Evolutionary conservation across 2,888 invertebrate genomes (phyloP), one percentile per base, ranked within the genome.

Genomic region (Caenorhabditis sp.): DNA sequence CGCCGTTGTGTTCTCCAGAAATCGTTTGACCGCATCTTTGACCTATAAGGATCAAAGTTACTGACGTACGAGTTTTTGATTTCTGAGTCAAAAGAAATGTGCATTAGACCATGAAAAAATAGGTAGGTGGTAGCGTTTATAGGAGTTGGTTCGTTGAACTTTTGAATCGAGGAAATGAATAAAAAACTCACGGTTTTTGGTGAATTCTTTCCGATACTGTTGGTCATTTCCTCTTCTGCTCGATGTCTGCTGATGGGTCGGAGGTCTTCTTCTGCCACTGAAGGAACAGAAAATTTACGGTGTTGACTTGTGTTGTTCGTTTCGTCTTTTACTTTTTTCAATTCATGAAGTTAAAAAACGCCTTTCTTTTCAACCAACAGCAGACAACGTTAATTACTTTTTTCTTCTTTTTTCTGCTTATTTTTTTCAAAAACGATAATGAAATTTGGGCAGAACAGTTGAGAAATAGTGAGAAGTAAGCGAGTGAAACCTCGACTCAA

Each of bases 1-100:
- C 15, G 86, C 82, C 2, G 86, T 86, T 11, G 86, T 86, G 37
- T 84, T 84, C 44, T 67, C 64, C 37, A 83, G 35, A 53, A 85
- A 85, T n/a, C 84, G 78, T 18, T 71, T 55, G 20, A 83, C 51
- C 3, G 83, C 82, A 18, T 53, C 69, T 28, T 22, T 32, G 24
- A 47, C 64, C 82, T 82, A 64, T 4, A 82, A 64, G 53, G 47
- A 64, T 22, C 22, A 18, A 9, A 18, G 9, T 24, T 28, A 50
- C 3, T 50, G 20, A 28, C 18, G 40, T 40, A 11, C n/a, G n/a
- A n/a, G n/a, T n/a, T n/a, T 40, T 37, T 40, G 32, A 20, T 8
- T 4, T 40, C 22, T 26, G 22, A 37, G 50, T 4, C 18, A 13
- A 64, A 35, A 40, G 28, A 50, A n/a, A 60, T 61, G 65, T 50